Base-by-base conservation (phyloP, 1,140 invertebrate genomes). In the Aradophagus sp. region DNA sequence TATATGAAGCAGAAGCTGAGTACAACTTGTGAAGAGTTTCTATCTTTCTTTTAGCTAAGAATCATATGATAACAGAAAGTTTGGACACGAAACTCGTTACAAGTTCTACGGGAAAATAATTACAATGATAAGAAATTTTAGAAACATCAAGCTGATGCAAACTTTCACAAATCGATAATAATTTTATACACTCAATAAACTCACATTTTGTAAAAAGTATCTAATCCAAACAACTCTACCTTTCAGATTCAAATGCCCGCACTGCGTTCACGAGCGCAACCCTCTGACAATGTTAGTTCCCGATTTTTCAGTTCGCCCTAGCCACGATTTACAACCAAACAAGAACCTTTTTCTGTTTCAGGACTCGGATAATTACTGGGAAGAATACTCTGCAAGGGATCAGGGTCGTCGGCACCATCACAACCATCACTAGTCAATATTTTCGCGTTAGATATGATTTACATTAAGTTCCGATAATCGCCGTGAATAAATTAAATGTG, bases 181-280 rank as follows among this genome's bases (percentile, higher is more conserved):
- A 65, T 48, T 58, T 10, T 52, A 39, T 70, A 32, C 50, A 66
- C 56, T 66, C n/a, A n/a, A n/a, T n/a, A n/a, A n/a, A n/a, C n/a
- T n/a, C n/a, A n/a, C n/a, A n/a, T 23, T 23, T 29, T n/a, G 7
- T 29, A 10, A 6, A 29, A 29, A 6, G 10, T 5, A 29, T 29
- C 38, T 69, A 62, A 55, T 58, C 13, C 35, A 32, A 66, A 45
- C 19, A 47, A 69, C 41, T 68, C 81, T 68, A 77, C 55, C 63
- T 84, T 83, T 55, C 81, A 83, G 82, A 84, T 84, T 73, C 73
- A 82, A 82, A 82, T 83, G 74, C 80, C 82, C 61, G 65, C 69
- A 59, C 47, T 77, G 47, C 73, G 59, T 44, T 61, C 48, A 55
- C 70, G 66, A 70, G 52, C 48, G 35, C 53, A 73, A 47, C 56